phyloP scores from a whole-genome alignment of 2,113 vertebrate genomes.

The Perccottus glenii region DNA sequence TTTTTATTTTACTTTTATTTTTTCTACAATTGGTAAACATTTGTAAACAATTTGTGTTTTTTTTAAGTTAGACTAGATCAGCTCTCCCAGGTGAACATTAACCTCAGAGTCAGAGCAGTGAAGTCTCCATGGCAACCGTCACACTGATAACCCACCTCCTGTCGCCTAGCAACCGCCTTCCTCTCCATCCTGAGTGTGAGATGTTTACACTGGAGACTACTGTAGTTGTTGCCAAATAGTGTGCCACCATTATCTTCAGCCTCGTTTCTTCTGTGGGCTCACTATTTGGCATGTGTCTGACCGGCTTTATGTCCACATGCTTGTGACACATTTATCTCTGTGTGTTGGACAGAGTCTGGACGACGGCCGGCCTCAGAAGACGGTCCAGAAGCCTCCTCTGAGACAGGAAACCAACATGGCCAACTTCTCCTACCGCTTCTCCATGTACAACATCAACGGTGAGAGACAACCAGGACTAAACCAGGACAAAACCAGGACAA shows the following conservation, averaged over 20 bases:
- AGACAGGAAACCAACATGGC: slow-evolving; percentile 97
- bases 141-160: slow-evolving; percentile 67
- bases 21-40: too few species aligned
- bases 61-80: too few species aligned
- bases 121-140: slow-evolving; percentile 66
- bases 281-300: too few species aligned
- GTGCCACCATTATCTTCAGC: too few species aligned
- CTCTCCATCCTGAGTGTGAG: slow-evolving; percentile 37
- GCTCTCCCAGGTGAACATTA: too few species aligned
- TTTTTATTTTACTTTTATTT: too few species aligned
- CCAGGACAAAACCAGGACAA: too few species aligned
- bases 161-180: slow-evolving; percentile 70
- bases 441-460: slow-evolving; percentile 99
- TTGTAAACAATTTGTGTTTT: background rate
- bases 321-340: too few species aligned
- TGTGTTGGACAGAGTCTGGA: slow-evolving; percentile 88
- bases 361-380: slow-evolving; percentile 87
- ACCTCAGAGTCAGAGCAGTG: slow-evolving; percentile 63
- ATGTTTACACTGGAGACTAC: background rate
- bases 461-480: too few species aligned
- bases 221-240: too few species aligned
- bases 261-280: too few species aligned
- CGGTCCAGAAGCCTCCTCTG: slow-evolving; percentile 90
- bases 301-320: too few species aligned
- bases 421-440: slow-evolving; percentile 99